phyloP scores from a whole-genome alignment of 2,113 vertebrate species.

The Mormyrus lacerda region DNA sequence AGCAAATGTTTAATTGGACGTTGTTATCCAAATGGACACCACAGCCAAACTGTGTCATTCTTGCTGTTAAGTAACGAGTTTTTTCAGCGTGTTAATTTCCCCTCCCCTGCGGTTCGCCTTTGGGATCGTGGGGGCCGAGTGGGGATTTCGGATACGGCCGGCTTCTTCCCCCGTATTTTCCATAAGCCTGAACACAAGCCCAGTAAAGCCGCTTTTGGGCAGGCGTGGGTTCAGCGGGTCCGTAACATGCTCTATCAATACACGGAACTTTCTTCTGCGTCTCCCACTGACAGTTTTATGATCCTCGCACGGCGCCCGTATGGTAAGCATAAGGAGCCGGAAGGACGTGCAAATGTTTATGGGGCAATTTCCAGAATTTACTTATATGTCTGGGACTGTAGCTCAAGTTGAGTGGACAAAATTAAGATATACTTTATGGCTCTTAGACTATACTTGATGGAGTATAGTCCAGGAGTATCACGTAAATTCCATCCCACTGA shows the following conservation, averaged over 20 bases:
- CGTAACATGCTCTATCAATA: conserved; percentile 2
- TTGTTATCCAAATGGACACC: background rate
- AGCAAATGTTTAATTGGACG: background rate
- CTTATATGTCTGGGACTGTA: background rate
- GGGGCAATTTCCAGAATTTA: background rate
- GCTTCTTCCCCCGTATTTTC: conserved; percentile 9
- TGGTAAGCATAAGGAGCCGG: background rate
- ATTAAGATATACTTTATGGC: conserved; percentile 2
- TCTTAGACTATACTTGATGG: background rate
- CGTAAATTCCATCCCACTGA: background rate
- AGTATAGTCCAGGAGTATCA: background rate
- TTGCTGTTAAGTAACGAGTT: background rate
- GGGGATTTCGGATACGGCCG: background rate
- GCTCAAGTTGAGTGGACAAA: background rate
- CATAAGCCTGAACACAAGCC: background rate
- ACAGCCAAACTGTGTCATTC: background rate
- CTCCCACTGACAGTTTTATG: background rate
- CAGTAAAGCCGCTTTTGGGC: conserved; percentile 6
- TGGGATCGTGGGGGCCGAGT: background rate
- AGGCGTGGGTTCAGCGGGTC: background rate
- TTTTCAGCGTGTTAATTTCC: background rate
- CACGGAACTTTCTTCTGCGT: background rate
- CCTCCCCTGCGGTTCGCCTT: background rate
- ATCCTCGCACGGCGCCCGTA: background rate
- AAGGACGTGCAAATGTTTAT: conserved; percentile 2